phyloP scores from a whole-genome alignment of 2,888 invertebrate genomes.

The Spisula solida region DNA sequence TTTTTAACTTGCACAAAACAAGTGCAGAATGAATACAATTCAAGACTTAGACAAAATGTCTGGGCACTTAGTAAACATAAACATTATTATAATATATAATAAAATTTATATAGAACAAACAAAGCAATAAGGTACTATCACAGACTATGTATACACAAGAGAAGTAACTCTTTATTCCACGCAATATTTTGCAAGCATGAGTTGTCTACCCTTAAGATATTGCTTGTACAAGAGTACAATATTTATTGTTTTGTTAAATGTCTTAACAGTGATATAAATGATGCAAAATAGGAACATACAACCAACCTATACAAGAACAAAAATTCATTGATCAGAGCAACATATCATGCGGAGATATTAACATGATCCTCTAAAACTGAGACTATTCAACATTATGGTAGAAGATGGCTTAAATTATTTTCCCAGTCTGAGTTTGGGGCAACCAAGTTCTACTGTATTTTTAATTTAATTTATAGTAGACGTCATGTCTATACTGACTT shows the following conservation, averaged over 20 bases:
- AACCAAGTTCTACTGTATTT: no score
- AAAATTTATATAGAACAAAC: constrained; percentile 3
- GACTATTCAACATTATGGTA: no score
- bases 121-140: not conserved
- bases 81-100: no score
- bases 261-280: not conserved
- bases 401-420: no score
- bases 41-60: not conserved
- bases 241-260: not conserved
- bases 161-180: not conserved
- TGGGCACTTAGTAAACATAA: no score
- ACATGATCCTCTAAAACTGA: no score
- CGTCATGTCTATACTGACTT: no score
- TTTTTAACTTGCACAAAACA: not conserved
- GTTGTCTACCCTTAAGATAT: not conserved
- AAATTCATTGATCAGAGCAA: not conserved
- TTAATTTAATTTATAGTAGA: no score
- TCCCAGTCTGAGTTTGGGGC: no score
- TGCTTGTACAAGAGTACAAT: constrained; percentile 4
- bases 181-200: not conserved
- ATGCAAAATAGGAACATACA: not conserved
- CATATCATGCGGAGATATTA: not conserved
- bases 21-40: constrained; percentile 1
- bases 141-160: not conserved
- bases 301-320: not conserved